phyloP scores from a whole-genome alignment of 1,140 invertebrate species.

The Pachypeltis micranthus region DNA sequence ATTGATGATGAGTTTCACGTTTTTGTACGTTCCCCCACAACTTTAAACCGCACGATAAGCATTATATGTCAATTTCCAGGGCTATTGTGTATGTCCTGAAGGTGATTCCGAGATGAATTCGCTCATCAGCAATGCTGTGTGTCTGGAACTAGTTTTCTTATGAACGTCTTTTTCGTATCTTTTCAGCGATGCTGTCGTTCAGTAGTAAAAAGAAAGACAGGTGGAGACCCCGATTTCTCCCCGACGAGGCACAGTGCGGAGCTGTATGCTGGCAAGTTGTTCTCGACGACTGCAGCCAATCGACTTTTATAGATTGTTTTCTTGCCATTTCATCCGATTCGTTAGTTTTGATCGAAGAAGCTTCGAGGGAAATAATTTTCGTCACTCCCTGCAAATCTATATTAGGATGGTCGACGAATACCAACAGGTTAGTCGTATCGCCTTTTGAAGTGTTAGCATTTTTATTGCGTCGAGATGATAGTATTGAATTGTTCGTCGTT shows the following conservation, averaged over 20 bases:
- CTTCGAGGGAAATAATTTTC: slow-evolving; percentile 70
- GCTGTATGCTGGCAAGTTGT: slow-evolving; percentile 68
- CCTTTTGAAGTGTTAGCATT: slow-evolving; percentile 9
- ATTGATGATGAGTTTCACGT: no score
- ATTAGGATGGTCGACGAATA: slow-evolving; percentile 64
- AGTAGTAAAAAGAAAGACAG: slow-evolving; percentile 60
- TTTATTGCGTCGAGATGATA: background rate
- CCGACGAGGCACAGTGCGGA: slow-evolving; percentile 52
- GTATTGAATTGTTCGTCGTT: background rate
- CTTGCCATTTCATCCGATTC: slow-evolving; percentile 79
- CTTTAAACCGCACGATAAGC: no score
- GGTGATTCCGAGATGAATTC: no score
- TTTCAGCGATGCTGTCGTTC: slow-evolving; percentile 51
- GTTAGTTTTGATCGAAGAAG: slow-evolving; percentile 75
- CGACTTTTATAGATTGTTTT: slow-evolving; percentile 61
- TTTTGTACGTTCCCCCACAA: no score
- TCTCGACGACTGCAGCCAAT: slow-evolving; percentile 55
- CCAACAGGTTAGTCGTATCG: slow-evolving; percentile 48
- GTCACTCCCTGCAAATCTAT: slow-evolving; percentile 72
- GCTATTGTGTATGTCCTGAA: no score
- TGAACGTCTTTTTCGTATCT: slow-evolving; percentile 22
- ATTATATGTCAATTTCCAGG: no score
- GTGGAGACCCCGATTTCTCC: slow-evolving; percentile 46
- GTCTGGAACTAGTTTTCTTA: no score
- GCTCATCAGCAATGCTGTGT: no score